phyloP scores from a whole-genome alignment of 2,113 vertebrate species.

The Apaloderma vittatum region DNA sequence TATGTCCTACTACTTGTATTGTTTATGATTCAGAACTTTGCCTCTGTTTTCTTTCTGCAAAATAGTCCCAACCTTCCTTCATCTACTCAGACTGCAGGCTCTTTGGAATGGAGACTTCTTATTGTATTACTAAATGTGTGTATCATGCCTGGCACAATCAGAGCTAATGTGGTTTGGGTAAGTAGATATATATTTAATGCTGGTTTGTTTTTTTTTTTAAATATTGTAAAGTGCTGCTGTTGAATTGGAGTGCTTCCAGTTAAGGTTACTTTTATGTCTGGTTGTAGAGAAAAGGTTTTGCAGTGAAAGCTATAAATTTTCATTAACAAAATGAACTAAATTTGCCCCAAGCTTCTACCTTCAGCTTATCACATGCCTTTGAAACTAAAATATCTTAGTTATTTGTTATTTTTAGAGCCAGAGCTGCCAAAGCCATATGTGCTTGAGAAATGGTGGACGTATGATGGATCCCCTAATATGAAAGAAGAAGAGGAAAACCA shows the following conservation, averaged over 20 bases:
- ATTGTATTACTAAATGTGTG: neutral
- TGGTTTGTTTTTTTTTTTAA: neutral
- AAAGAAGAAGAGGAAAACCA: neutral
- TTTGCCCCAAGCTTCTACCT: slow-evolving; percentile 13
- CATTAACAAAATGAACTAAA: neutral
- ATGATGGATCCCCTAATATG: neutral
- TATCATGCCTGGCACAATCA: neutral
- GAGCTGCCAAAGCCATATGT: neutral
- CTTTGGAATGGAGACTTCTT: neutral
- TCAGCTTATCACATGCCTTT: neutral
- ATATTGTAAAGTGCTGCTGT: neutral
- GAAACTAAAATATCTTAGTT: neutral
- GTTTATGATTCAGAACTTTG: neutral
- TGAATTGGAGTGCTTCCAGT: slow-evolving; percentile 7
- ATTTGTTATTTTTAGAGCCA: slow-evolving; percentile 1
- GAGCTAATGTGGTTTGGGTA: slow-evolving; percentile 23
- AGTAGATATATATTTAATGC: slow-evolving; percentile 18
- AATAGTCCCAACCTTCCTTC: neutral
- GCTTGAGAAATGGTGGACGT: neutral
- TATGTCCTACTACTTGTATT: neutral
- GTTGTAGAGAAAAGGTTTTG: neutral
- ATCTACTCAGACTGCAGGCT: neutral
- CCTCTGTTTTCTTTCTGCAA: neutral
- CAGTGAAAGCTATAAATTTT: slow-evolving; percentile 17
- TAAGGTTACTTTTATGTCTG: slow-evolving; percentile 11